Evolutionary conservation across 2,113 vertebrate species (phyloP).

Genomic region (Aplodontia rufa): DNA sequence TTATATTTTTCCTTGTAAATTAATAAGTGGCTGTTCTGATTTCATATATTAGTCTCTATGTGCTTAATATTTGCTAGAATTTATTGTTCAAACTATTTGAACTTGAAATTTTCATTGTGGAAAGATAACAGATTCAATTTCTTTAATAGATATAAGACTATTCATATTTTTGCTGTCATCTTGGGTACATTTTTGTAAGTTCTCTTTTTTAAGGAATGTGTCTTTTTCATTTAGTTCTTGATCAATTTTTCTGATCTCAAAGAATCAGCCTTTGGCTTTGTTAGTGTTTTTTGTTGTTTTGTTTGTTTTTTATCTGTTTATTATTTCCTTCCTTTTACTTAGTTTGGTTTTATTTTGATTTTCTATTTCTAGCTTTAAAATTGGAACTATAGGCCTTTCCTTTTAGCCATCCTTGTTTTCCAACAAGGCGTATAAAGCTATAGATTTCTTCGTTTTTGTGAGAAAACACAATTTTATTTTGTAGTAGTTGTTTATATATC

Average conservation of each 20-base stretch:
- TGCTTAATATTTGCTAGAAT: constrained; percentile 38
- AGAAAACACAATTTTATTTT: background rate
- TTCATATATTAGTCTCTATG: background rate
- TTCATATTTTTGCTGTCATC: constrained; percentile 32
- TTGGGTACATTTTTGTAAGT: background rate
- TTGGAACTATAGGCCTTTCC: background rate
- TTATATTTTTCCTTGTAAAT: constrained; percentile 8
- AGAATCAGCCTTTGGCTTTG: background rate
- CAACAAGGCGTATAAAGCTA: background rate
- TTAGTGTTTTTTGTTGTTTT: constrained; percentile 21
- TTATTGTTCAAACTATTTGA: background rate
- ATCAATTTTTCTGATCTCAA: background rate
- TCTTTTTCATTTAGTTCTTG: constrained; percentile 15
- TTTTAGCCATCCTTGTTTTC: constrained; percentile 51
- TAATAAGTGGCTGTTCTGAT: background rate
- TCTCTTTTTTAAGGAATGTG: constrained; percentile 11
- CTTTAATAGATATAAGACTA: background rate
- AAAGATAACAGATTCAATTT: constrained; percentile 12
- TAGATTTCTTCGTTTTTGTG: background rate
- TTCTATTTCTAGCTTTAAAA: constrained; percentile 34
- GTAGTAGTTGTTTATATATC: background rate
- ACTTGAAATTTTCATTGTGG: constrained; percentile 7
- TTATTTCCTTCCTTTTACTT: constrained; percentile 37
- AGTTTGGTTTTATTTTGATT: constrained; percentile 40
- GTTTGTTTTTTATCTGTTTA: constrained; percentile 21